Base-by-base conservation (phyloP, 2,113 vertebrate genomes). In the Pogona vitticeps region DNA sequence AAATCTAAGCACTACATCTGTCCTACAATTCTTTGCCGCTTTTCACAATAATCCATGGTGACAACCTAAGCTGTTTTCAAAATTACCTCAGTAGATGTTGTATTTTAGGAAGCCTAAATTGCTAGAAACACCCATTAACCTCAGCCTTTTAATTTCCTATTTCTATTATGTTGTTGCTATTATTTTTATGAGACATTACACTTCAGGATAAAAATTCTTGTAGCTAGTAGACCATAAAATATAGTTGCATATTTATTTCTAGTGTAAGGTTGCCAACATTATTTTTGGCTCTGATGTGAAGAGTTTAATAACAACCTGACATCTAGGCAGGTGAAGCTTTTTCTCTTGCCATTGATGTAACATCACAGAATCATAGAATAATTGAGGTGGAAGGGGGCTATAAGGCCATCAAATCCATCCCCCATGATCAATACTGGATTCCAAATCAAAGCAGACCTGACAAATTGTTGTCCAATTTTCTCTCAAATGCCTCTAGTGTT, bases 141-240 rank as follows among this genome's bases (percentile, higher is more conserved):
- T 85, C 67, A 46, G 31, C n/a, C n/a, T 73, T 75, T 73, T 63
- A 80, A 75, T 81, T 81, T 33, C 68, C 38, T 46, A 80, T 73
- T 86, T 86, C 68, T 80, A 46, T 63, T 80, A 84, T 76, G 36
- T 23, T 71, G 72, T 80, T 80, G 31, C 68, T 86, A 58, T 80
- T 40, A 40, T 71, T 72, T 80, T 72, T 72, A 72, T 42, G 56
- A 80, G 15, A 86, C 1, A n/a, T 23, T 72, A 59, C 21, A 86
- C 17, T 65, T 80, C 17, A 72, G 68, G 31, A 63, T 80, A 65
- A 80, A 80, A 28, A 42, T 72, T 42, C 56, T 7, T 72, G 31
- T 33, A 13, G 8, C 56, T 46, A 73, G 40, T 42, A 61, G 21
- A 71, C 28, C 31, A 36, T 80, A 72, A 67, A 59, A 59, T 71